Conservation (phyloP, 2,113 vertebrate genomes). For the Muntiacus reevesi region DNA sequence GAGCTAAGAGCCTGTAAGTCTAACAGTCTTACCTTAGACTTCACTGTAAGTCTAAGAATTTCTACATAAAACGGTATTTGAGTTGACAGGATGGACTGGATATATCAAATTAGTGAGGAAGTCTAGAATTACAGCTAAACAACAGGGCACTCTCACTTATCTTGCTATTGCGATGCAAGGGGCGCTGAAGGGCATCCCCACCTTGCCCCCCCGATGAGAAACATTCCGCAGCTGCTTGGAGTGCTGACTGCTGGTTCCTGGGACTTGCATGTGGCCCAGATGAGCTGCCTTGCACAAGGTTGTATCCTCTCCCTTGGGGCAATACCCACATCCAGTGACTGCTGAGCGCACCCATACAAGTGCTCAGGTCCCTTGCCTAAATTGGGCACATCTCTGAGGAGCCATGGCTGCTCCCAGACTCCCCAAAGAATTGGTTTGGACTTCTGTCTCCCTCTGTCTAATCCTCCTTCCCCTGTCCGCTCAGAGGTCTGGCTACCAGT, state of each 20-base stretch:
- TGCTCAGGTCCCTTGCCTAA: neutral
- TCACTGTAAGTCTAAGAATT: neutral
- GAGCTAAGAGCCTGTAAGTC: neutral
- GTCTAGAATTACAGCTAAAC: neutral
- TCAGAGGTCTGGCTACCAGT: neutral
- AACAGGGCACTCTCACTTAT: neutral
- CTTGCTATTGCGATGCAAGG: neutral
- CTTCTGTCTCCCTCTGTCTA: neutral
- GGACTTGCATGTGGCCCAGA: neutral
- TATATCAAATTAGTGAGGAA: neutral
- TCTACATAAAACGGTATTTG: neutral
- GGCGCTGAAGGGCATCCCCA: rapidly evolving
- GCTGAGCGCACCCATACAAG: rapidly evolving
- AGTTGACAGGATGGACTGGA: neutral
- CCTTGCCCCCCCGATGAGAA: neutral
- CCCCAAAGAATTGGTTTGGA: neutral
- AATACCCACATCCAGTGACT: neutral
- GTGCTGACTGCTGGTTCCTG: neutral
- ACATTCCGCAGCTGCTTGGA: neutral
- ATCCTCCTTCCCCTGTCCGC: neutral
- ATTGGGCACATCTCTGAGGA: neutral
- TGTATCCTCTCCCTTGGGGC: neutral
- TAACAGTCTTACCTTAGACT: neutral
- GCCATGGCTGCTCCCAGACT: neutral
- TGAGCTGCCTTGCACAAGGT: neutral